These are phyloP conservation scores for Microcebus griseorufus DNA, from an alignment of 2,113 vertebrate species.

Conservation along the genomic window DNA sequence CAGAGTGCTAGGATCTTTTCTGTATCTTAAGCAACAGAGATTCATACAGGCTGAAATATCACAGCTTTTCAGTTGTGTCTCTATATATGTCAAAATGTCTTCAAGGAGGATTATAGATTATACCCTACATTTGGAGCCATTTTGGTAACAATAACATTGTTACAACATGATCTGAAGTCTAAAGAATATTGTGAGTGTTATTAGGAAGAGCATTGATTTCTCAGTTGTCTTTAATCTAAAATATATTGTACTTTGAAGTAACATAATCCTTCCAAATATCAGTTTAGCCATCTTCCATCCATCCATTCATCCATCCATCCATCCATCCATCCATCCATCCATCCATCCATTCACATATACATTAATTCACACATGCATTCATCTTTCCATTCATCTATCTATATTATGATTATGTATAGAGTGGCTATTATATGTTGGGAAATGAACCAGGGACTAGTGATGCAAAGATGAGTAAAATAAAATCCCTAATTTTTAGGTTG, in stretches of 20 bases:
- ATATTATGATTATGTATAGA: not conserved
- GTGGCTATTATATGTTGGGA: not conserved
- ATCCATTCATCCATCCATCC: not conserved
- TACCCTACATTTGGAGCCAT: not conserved
- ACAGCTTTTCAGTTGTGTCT: not conserved
- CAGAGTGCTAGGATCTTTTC: not conserved
- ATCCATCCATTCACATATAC: not conserved
- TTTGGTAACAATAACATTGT: not conserved
- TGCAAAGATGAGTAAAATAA: not conserved
- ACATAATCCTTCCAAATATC: not conserved
- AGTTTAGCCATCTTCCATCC: not conserved
- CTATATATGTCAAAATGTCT: not conserved
- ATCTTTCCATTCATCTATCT: not conserved
- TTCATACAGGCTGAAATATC: not conserved
- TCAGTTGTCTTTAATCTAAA: constrained; percentile 8
- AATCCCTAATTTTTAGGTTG: not conserved
- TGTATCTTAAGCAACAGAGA: not conserved
- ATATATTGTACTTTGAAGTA: not conserved
- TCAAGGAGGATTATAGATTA: not conserved
- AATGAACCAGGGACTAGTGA: not conserved
- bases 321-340: too few relatives aligned
- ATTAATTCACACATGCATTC: not conserved
- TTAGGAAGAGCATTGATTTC: not conserved
- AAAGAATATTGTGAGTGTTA: not conserved
- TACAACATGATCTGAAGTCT: not conserved